These are phyloP conservation scores for Drosophila atroscutellata DNA, from an alignment of 2,888 invertebrate genomes.

Conservation along the genomic window DNA sequence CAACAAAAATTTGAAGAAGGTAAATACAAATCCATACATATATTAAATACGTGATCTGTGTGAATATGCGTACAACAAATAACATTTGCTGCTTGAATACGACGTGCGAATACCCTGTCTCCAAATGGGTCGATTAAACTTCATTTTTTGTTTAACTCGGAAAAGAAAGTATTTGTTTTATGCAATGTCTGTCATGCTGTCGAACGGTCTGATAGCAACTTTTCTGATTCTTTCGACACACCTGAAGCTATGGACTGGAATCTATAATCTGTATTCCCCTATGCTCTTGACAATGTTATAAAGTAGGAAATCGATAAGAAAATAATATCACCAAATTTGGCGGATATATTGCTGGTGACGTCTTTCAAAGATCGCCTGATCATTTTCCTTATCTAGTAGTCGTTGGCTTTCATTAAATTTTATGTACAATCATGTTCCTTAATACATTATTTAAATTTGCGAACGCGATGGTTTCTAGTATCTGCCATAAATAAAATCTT, in stretches of 20 bases:
- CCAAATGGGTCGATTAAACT: background rate
- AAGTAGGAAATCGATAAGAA: background rate
- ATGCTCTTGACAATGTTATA: background rate
- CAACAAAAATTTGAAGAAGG: conserved; percentile 85
- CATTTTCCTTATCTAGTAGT: background rate
- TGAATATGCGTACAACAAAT: background rate
- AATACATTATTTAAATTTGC: background rate
- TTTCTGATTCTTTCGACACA: background rate
- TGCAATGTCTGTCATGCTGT: background rate
- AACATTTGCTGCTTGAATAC: background rate
- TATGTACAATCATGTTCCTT: background rate
- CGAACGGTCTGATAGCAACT: background rate
- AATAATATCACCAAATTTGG: background rate
- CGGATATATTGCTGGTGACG: background rate
- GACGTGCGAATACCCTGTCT: background rate
- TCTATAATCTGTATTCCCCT: background rate
- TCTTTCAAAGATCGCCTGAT: background rate
- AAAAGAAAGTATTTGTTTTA: background rate
- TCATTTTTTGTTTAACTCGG: background rate
- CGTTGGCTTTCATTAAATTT: background rate
- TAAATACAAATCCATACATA: conserved; percentile 37
- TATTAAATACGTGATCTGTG: background rate
- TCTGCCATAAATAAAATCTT: conserved; percentile 89
- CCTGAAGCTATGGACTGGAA: background rate
- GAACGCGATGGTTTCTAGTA: conserved; percentile 84